phyloP scores from a whole-genome alignment of 2,888 invertebrate genomes.

The Matsumyia berberina region DNA sequence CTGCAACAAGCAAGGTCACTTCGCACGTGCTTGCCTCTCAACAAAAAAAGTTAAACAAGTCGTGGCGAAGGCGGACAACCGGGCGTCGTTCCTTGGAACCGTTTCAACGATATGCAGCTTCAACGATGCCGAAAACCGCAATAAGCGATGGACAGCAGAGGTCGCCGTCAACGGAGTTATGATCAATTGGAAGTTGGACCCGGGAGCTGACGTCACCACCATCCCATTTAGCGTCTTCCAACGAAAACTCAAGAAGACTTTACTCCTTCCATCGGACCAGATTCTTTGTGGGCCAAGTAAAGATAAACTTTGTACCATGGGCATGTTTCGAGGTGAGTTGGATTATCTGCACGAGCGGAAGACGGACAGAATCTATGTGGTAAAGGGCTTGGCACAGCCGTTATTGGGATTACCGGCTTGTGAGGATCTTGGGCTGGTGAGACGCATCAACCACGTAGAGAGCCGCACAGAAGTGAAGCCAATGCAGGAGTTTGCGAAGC shows the following conservation, averaged over 20 bases:
- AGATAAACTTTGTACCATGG: neutral
- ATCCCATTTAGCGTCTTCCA: constrained; percentile 24
- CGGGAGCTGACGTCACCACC: constrained; percentile 26
- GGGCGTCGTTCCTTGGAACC: constrained; percentile 5
- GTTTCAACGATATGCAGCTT: neutral
- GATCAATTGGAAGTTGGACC: constrained; percentile 18
- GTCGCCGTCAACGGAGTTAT: constrained; percentile 6
- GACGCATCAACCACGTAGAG: constrained; percentile 12
- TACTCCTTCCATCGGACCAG: constrained; percentile 22
- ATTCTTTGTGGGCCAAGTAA: constrained; percentile 24
- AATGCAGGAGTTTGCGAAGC: neutral
- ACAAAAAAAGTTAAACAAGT: constrained; percentile 26
- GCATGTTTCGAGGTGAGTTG: constrained; percentile 38
- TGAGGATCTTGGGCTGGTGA: constrained; percentile 27
- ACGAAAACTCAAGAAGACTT: constrained; percentile 23
- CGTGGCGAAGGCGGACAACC: neutral
- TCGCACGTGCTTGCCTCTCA: constrained; percentile 18
- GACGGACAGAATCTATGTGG: constrained; percentile 17
- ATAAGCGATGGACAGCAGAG: constrained; percentile 20
- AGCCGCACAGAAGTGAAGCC: neutral
- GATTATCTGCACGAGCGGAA: constrained; percentile 20
- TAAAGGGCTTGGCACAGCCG: constrained; percentile 23
- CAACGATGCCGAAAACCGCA: constrained; percentile 11
- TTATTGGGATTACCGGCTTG: constrained; percentile 6
- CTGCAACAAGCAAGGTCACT: constrained; percentile 17